Percentiles rank a stretch among this genome's conserved stretches.
These are phyloP conservation scores for Psittacus erithacus DNA, from an alignment of 2,113 vertebrate species.

Conservation along the genomic window DNA sequence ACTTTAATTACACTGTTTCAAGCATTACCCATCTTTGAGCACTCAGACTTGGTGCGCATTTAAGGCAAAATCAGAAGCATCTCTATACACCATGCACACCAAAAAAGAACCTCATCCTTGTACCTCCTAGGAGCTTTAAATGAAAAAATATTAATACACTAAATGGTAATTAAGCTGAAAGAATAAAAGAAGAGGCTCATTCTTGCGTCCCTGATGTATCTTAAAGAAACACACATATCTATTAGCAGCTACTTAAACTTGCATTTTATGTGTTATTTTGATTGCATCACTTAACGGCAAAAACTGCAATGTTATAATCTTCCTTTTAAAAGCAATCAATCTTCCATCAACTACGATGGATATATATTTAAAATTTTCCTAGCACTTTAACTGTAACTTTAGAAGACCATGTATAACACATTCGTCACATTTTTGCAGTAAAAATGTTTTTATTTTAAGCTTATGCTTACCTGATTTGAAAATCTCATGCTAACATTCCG, in stretches of 20 bases:
- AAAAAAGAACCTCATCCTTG: background rate
- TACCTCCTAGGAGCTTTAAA: background rate
- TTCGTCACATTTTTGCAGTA: background rate
- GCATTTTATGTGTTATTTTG: background rate
- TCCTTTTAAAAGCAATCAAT: background rate
- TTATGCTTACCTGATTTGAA: slow-evolving; percentile 89
- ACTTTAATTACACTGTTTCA: background rate
- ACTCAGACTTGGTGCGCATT: background rate
- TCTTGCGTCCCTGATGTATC: background rate
- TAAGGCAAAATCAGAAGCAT: background rate
- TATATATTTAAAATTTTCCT: background rate
- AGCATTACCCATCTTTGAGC: background rate
- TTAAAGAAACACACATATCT: background rate
- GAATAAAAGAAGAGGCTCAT: background rate
- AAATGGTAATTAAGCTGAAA: background rate
- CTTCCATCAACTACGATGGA: background rate
- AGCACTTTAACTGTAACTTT: background rate
- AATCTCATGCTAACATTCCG: slow-evolving; percentile 96
- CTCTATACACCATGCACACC: background rate
- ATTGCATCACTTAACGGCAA: background rate
- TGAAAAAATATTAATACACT: background rate
- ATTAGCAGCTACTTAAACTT: background rate
- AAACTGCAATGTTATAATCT: background rate
- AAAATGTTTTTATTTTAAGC: background rate
- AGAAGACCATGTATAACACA: rapidly evolving